Percentiles rank a stretch among this genome's conserved stretches.
phyloP scores from a whole-genome alignment of 2,888 invertebrate genomes.

The Cataglyphis cursor region DNA sequence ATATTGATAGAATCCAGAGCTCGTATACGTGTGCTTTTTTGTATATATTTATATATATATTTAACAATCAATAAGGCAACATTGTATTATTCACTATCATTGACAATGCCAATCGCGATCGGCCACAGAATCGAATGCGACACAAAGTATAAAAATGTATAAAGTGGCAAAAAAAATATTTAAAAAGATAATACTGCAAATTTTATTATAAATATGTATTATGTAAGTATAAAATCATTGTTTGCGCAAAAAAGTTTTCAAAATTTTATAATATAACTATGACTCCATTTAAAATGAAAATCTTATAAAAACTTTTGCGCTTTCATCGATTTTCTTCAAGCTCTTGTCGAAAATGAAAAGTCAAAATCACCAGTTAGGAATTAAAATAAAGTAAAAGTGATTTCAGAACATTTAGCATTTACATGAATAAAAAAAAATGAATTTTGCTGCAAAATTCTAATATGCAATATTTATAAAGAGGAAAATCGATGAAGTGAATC shows the following conservation, averaged over 20 bases:
- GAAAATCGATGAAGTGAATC: neutral
- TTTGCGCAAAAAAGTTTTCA: constrained; percentile 3
- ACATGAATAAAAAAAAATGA: neutral
- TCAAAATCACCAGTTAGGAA: neutral
- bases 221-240: constrained; percentile 62
- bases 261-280: neutral
- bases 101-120: constrained; percentile 14
- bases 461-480: neutral
- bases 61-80: constrained; percentile 67
- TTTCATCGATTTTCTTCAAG: neutral
- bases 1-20: constrained; percentile 25
- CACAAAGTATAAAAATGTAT: constrained; percentile 6
- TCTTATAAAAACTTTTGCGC: neutral
- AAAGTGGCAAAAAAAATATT: constrained; percentile 19
- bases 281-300: constrained; percentile 16
- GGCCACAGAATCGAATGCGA: neutral
- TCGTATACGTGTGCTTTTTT: constrained; percentile 18
- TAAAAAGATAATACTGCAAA: constrained; percentile 70
- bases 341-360: neutral
- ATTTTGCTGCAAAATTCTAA: neutral
- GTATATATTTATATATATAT: constrained; percentile 49
- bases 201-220: constrained; percentile 65
- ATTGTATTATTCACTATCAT: constrained; percentile 20
- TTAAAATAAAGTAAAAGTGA: neutral
- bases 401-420: neutral